Conservation (phyloP, 1,140 invertebrate species). For the Zaprionus capensis region DNA sequence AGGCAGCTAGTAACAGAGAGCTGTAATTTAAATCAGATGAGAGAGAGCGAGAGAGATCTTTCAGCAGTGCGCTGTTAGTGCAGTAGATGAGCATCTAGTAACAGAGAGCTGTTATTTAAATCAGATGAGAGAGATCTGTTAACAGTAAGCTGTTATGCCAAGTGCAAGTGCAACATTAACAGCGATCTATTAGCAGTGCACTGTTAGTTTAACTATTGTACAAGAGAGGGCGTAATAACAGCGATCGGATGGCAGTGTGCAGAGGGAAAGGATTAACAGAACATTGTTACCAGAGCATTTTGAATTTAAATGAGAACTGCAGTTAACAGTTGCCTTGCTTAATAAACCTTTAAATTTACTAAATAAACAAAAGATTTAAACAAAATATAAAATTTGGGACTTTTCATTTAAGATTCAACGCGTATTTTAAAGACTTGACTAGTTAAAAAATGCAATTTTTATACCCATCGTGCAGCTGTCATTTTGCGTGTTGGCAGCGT, state of each 20-base stretch:
- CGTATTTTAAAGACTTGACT: neutral
- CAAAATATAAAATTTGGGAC: neutral
- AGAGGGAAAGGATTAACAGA: too few species aligned
- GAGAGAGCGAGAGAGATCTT: neutral
- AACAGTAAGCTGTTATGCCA: neutral
- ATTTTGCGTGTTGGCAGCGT: slow-evolving; percentile 48
- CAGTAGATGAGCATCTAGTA: neutral
- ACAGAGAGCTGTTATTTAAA: neutral
- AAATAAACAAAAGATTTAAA: neutral
- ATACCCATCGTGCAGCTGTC: slow-evolving; percentile 49
- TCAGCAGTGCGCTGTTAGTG: neutral
- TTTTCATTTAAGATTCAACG: neutral
- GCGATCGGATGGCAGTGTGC: too few species aligned
- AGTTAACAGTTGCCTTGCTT: neutral
- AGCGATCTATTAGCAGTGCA: neutral
- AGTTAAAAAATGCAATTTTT: slow-evolving; percentile 2
- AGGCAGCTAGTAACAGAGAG: neutral
- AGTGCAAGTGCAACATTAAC: neutral
- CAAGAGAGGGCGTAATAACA: neutral
- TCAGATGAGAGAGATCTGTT: neutral
- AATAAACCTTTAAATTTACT: neutral
- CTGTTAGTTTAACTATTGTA: neutral
- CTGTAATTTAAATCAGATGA: neutral
- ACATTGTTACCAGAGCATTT: neutral
- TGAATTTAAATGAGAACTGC: neutral